Evolutionary conservation across 2,888 invertebrate species (phyloP).

Genomic region (Cheilosia urbana): DNA sequence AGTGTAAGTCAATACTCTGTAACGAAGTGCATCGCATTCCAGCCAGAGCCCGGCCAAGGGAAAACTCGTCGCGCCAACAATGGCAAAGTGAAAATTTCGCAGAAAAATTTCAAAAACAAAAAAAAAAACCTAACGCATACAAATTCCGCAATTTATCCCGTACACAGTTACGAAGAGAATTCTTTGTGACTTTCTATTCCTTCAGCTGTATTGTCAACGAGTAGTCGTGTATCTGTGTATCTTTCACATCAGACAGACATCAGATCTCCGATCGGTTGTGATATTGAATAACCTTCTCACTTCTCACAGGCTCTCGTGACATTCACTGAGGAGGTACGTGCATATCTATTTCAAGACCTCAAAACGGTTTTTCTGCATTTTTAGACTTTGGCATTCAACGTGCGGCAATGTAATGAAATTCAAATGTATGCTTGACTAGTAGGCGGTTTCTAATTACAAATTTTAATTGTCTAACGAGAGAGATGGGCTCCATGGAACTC

Average conservation of each 20-base stretch:
- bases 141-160: conserved; percentile 38
- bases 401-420: conserved; percentile 28
- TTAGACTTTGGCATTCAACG: conserved; percentile 24
- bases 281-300: conserved; percentile 62
- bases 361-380: conserved; percentile 38
- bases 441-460: conserved; percentile 55
- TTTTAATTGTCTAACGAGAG: conserved; percentile 7
- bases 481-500: not conserved
- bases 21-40: conserved; percentile 33
- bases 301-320: conserved; percentile 36
- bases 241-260: conserved; percentile 25
- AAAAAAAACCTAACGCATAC: conserved; percentile 7
- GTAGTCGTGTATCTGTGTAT: conserved; percentile 15
- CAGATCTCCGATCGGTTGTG: conserved; percentile 24
- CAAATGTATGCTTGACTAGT: conserved; percentile 31
- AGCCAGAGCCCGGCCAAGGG: conserved; percentile 13
- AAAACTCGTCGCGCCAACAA: conserved; percentile 52
- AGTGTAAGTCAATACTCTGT: conserved; percentile 58
- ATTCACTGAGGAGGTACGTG: not conserved
- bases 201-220: conserved; percentile 38
- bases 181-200: conserved; percentile 57
- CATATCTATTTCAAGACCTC: conserved; percentile 17
- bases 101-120: not conserved
- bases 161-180: conserved; percentile 6
- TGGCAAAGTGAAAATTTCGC: conserved; percentile 52